A percentile compares a stretch with the other conserved stretches of the same genome.
Evolutionary conservation across 2,888 invertebrate species (phyloP).

Genomic region (Xestia rhomboidea): DNA sequence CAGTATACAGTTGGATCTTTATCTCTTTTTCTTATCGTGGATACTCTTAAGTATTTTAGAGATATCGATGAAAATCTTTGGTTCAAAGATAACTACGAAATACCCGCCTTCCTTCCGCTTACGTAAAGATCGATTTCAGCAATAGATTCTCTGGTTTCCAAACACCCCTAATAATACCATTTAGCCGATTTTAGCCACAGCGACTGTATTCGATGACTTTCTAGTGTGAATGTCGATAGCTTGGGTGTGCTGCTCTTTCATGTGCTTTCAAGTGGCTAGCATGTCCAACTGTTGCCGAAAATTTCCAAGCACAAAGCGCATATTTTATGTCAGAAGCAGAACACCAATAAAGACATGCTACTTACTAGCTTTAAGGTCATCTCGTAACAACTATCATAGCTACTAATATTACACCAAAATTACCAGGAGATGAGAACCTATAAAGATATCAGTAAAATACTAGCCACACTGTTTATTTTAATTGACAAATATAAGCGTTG

Average conservation of each 20-base stretch:
- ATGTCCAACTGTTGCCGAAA: no score
- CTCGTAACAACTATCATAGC: background rate
- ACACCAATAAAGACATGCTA: background rate
- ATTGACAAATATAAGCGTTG: slow-evolving; percentile 60
- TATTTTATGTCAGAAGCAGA: background rate
- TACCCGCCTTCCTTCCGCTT: background rate
- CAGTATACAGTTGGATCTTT: background rate
- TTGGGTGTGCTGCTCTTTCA: no score
- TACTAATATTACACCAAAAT: slow-evolving; percentile 8
- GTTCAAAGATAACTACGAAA: background rate
- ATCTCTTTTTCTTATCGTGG: background rate
- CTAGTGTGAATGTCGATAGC: background rate
- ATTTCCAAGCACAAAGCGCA: background rate
- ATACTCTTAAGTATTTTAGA: background rate
- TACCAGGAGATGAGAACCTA: slow-evolving; percentile 31
- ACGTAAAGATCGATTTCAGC: background rate
- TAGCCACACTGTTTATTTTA: slow-evolving; percentile 52
- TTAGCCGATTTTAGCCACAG: background rate
- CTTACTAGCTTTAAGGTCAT: background rate
- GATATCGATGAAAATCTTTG: background rate
- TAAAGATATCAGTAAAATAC: slow-evolving; percentile 37
- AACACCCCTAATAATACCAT: background rate
- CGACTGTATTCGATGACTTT: background rate
- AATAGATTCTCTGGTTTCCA: background rate
- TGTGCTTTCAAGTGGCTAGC: background rate